These are phyloP conservation scores for Artibeus jamaicensis DNA, from an alignment of 2,797 vertebrate species.

Conservation along the genomic window DNA sequence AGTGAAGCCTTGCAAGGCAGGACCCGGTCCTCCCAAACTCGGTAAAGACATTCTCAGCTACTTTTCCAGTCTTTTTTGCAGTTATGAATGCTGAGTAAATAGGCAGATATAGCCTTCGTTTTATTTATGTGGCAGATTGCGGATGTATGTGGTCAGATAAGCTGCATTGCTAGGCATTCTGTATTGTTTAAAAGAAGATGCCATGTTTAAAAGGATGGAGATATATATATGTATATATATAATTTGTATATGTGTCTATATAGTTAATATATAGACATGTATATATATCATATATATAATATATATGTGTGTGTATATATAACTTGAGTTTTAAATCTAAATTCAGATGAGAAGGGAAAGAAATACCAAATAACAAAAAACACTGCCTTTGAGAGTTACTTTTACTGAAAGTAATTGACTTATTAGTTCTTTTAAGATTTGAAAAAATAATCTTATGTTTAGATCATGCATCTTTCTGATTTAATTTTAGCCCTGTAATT, in stretches of 20 bases:
- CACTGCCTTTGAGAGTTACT: slow-evolving; percentile 15
- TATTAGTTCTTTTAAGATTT: slow-evolving; percentile 32
- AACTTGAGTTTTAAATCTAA: slow-evolving; percentile 39
- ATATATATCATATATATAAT: background rate
- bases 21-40: background rate
- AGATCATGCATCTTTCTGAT: background rate
- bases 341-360: background rate
- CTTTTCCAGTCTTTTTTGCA: background rate
- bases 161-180: background rate
- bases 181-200: background rate
- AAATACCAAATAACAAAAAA: slow-evolving; percentile 5
- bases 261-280: background rate
- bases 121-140: background rate
- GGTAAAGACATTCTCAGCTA: background rate
- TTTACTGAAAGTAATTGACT: slow-evolving; percentile 43
- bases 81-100: background rate
- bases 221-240: background rate
- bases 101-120: background rate
- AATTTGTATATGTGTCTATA: background rate
- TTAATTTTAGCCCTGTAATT: background rate
- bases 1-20: background rate
- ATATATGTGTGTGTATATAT: background rate
- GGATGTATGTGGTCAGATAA: background rate
- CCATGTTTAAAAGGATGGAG: background rate
- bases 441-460: slow-evolving; percentile 24